Evolutionary conservation across 2,113 vertebrate genomes (phyloP).

Genomic region (Diphyllodes magnificus): DNA sequence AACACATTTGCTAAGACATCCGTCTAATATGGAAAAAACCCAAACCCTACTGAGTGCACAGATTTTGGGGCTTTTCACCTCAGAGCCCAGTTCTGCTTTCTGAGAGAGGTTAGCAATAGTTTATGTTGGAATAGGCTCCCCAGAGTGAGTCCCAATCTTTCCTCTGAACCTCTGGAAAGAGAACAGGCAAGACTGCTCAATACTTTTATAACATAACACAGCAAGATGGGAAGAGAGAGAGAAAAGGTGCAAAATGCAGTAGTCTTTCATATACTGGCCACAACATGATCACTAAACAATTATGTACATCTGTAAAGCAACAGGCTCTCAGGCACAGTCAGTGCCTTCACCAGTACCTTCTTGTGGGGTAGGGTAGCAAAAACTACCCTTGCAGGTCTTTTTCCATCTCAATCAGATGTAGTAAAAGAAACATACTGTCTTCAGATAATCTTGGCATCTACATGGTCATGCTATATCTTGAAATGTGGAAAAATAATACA

Average conservation of each 20-base stretch:
- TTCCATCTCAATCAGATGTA: neutral
- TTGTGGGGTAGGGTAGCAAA: neutral
- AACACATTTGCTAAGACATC: neutral
- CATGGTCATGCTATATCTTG: conserved; percentile 24
- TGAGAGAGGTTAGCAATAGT: neutral
- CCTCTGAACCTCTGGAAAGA: neutral
- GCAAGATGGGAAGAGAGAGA: neutral
- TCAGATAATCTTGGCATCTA: neutral
- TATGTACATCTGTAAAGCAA: conserved; percentile 37
- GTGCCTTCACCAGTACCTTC: neutral
- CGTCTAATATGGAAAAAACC: neutral
- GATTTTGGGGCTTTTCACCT: neutral
- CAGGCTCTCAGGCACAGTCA: neutral
- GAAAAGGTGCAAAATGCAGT: conserved; percentile 58
- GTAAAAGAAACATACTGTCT: conserved; percentile 1
- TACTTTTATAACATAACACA: neutral
- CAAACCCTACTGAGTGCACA: neutral
- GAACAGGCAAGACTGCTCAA: neutral
- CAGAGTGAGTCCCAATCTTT: neutral
- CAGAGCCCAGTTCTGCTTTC: neutral
- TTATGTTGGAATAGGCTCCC: neutral
- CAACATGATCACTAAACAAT: conserved; percentile 30
- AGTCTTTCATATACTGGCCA: conserved; percentile 61
- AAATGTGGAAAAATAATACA: conserved; percentile 70
- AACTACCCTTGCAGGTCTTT: neutral